phyloP scores from a whole-genome alignment of 2,797 vertebrate species.

The Halcyon leucocephala region DNA sequence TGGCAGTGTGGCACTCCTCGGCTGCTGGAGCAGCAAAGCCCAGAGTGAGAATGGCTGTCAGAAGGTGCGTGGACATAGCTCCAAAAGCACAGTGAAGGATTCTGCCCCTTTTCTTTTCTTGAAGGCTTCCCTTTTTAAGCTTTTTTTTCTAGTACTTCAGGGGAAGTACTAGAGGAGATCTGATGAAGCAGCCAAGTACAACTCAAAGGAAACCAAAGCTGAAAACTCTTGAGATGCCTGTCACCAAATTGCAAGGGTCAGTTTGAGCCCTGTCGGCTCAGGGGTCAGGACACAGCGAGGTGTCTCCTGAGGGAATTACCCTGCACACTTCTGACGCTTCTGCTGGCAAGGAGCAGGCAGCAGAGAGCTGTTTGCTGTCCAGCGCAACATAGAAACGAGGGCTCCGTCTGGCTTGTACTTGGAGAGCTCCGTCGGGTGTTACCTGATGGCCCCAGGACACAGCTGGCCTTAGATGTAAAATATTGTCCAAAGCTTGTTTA shows the following conservation, averaged over 20 bases:
- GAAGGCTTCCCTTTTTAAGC: not conserved
- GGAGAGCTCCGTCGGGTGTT: not conserved
- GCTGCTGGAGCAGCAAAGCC: not conserved
- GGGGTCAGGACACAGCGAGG: not conserved
- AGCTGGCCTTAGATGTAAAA: not conserved
- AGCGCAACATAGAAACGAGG: not conserved
- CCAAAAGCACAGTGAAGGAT: not conserved
- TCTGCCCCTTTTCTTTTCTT: not conserved
- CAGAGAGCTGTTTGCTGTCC: not conserved
- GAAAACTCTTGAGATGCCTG: not conserved
- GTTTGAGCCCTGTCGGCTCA: not conserved
- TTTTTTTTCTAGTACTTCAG: not conserved
- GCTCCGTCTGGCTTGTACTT: not conserved
- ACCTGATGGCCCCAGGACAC: not conserved
- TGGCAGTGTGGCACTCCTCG: not conserved
- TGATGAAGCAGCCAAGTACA: not conserved
- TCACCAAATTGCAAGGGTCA: not conserved
- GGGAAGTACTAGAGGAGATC: not conserved
- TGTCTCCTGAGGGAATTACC: not conserved
- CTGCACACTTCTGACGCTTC: accelerated
- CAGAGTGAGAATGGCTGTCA: not conserved
- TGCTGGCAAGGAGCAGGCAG: not conserved
- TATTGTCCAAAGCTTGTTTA: not conserved
- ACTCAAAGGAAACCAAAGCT: not conserved
- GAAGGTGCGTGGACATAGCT: not conserved